Percentiles rank a stretch among this genome's conserved stretches.
Evolutionary conservation across 2,888 invertebrate genomes (phyloP).

Genomic region (Alloscopus bannaensis): DNA sequence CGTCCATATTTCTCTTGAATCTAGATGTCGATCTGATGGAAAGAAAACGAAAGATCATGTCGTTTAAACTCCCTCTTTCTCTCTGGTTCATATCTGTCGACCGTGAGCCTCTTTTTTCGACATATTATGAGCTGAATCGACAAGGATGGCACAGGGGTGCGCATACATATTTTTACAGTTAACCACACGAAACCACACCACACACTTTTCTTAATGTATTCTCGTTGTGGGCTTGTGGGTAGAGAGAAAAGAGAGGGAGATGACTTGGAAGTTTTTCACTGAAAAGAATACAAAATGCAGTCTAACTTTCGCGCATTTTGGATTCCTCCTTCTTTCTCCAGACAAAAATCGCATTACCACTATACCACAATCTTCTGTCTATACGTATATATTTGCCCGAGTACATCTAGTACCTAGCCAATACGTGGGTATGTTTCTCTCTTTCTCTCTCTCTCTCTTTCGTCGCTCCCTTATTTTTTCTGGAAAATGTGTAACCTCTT

Average conservation of each 20-base stretch:
- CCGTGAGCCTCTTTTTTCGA: too few species aligned
- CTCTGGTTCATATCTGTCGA: background rate
- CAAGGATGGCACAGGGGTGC: too few species aligned
- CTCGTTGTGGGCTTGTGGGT: conserved; percentile 43
- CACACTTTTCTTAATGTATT: conserved; percentile 35
- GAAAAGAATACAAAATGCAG: conserved; percentile 26
- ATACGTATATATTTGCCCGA: conserved; percentile 1
- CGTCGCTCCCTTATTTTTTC: background rate
- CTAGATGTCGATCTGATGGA: conserved; percentile 50
- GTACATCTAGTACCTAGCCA: background rate
- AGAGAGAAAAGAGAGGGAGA: conserved; percentile 23
- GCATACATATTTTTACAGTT: conserved; percentile 3
- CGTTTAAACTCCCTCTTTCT: background rate
- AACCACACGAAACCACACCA: background rate
- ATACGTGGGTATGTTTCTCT: background rate
- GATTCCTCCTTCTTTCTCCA: background rate
- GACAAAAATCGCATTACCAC: background rate
- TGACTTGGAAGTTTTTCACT: conserved; percentile 43
- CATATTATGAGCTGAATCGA: too few species aligned
- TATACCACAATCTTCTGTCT: background rate
- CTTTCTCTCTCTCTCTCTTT: background rate
- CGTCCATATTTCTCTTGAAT: too few species aligned
- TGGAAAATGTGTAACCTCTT: background rate
- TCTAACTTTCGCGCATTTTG: too few species aligned
- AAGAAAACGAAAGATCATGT: conserved; percentile 24